Conservation (phyloP, 2,888 invertebrate genomes). For the Idaea biselata region DNA sequence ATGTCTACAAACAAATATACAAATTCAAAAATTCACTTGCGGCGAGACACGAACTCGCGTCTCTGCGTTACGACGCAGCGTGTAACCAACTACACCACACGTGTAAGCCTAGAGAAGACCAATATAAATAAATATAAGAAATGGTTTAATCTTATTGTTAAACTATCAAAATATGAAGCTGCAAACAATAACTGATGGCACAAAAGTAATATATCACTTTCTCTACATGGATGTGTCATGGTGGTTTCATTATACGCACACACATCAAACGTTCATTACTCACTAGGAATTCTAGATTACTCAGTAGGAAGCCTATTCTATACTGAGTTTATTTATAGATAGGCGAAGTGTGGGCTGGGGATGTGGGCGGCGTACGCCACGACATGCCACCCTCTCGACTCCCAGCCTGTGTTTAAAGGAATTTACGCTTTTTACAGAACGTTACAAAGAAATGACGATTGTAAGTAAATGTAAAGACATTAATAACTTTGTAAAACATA, state of each 20-base stretch:
- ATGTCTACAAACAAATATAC: no score
- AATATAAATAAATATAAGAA: no score
- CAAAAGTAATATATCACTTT: constrained; percentile 30
- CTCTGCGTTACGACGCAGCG: no score
- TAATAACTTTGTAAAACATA: background rate
- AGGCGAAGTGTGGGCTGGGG: constrained; percentile 8
- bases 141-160: background rate
- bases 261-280: constrained; percentile 27
- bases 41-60: no score
- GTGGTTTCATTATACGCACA: constrained; percentile 30
- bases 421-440: constrained; percentile 10
- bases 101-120: no score
- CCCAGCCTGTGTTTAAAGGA: constrained; percentile 14
- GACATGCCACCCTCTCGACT: background rate
- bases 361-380: constrained; percentile 5
- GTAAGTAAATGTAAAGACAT: background rate
- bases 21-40: no score
- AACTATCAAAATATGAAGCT: constrained; percentile 17
- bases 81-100: no score
- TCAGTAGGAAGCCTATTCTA: constrained; percentile 17
- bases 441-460: constrained; percentile 7
- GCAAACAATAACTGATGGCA: constrained; percentile 18
- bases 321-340: constrained; percentile 4
- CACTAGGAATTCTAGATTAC: constrained; percentile 31
- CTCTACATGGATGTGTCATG: constrained; percentile 28